Evolutionary conservation across 2,113 vertebrate species (phyloP), one percentile per base, ranked within the genome.

Genomic region (Triplophysa siluroides): DNA sequence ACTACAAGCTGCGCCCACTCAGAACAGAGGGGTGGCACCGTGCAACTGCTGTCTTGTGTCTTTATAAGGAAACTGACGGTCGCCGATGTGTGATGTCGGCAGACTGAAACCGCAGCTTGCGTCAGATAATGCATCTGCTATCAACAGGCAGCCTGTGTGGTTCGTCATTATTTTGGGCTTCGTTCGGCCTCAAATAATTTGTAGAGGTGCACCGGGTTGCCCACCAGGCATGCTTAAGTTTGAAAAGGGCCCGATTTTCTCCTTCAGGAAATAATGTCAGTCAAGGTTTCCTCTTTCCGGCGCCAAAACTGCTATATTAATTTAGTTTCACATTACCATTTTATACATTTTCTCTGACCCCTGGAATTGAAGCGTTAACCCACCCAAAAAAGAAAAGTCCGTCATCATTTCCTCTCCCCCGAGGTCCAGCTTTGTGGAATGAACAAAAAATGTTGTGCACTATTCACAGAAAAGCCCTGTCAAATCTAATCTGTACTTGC

Each of bases 1-100:
- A 76, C 68, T 58, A 61, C 79, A 69, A 70, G 54, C 47, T 69
- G 56, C 50, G 33, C 74, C 18, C 69, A 73, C 67, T 81, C 21
- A 2, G 24, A 76, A 52, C 71, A 13, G 19, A 1, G 33, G 9
- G 16, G 21, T n/a, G 41, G 70, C 19, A 13, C 26, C 58, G 8
- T 52, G 10, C 6, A 41, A 50, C 43, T 4, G n/a, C 69, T 71
- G 61, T 65, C 75, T 65, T 65, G 75, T 77, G 62, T 65, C 75
- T 77, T 77, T 65, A 77, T 77, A 77, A 77, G 75, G 75, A 65
- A 52, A 77, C 62, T 33, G 24, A 12, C 1, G 29, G 19, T 54
- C 26, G 29, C 45, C 12, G 26, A 23, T 65, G 62, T 65, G 61
- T 63, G 72, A 75, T 75, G 45, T 64, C 24, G 2, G 21, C 73